A percentile compares a stretch with the other conserved stretches of the same genome.
Evolutionary conservation across 1,140 invertebrate species (phyloP).

Genomic region (Olivierus martensii): DNA sequence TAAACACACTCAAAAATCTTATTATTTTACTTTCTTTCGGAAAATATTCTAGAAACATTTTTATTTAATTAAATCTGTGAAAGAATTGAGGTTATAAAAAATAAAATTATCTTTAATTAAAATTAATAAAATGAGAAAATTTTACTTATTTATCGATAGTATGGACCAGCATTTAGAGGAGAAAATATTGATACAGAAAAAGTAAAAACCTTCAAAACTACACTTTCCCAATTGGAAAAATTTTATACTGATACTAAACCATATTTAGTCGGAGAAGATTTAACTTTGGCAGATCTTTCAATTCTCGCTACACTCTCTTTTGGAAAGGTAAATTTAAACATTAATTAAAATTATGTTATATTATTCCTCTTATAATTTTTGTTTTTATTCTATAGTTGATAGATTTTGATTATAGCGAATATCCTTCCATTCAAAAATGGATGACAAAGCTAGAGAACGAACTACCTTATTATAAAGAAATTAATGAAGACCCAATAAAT

Average conservation of each 20-base stretch:
- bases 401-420: conserved; percentile 29
- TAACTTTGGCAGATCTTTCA: conserved; percentile 26
- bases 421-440: conserved; percentile 48
- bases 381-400: conserved; percentile 3
- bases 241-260: conserved; percentile 16
- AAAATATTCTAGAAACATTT: no score
- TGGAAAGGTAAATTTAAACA: conserved; percentile 16
- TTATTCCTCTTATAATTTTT: no score
- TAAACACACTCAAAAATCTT: no score
- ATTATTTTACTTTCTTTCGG: no score
- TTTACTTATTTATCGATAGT: not conserved
- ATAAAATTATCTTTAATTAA: no score
- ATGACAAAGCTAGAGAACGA: conserved; percentile 45
- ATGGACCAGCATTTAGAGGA: conserved; percentile 1
- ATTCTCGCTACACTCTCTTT: conserved; percentile 23
- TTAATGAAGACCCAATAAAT: conserved; percentile 33
- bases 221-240: conserved; percentile 20
- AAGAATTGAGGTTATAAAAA: no score
- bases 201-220: conserved; percentile 16
- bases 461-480: conserved; percentile 52
- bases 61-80: no score
- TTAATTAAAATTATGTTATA: no score
- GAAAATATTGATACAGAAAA: conserved; percentile 7
- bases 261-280: conserved; percentile 23
- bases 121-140: no score